A percentile compares a stretch with the other conserved stretches of the same genome.
Conservation (phyloP, 2,888 invertebrate genomes). For the Chrysotoxum bicinctum region DNA sequence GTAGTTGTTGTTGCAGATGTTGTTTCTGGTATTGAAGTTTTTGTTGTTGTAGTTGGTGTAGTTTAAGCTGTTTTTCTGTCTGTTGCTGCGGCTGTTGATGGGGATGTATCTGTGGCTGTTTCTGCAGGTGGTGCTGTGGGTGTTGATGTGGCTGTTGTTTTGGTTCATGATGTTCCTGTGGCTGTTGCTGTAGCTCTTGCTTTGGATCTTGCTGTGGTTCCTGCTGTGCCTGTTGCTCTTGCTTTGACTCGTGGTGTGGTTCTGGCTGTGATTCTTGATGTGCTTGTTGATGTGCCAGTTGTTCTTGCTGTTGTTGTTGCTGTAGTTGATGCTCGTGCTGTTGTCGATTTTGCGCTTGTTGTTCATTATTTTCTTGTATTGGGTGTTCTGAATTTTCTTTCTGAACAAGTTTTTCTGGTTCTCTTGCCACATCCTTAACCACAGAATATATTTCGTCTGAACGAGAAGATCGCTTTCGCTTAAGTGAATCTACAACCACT, state of each 20-base stretch:
- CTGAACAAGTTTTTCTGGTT: conserved; percentile 10
- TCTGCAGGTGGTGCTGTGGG: too few relatives aligned
- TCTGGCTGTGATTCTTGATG: not conserved
- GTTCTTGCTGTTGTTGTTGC: not conserved
- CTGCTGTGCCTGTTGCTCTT: not conserved
- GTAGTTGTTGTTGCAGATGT: not conserved
- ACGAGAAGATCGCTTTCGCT: conserved; percentile 15
- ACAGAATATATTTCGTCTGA: conserved; percentile 1
- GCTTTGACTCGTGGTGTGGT: not conserved
- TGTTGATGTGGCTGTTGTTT: not conserved
- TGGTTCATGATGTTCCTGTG: not conserved
- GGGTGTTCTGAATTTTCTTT: not conserved
- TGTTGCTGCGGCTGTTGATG: conserved; percentile 13
- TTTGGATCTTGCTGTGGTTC: not conserved
- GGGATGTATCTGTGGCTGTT: not conserved
- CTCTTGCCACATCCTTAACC: conserved; percentile 2
- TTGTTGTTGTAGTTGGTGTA: not conserved
- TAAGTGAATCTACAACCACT: conserved; percentile 23
- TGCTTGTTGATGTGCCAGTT: not conserved
- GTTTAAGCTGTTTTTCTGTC: not conserved
- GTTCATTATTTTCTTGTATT: not conserved
- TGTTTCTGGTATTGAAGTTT: not conserved
- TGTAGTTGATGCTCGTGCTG: not conserved
- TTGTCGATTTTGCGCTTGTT: not conserved
- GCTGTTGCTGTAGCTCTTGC: not conserved